These are phyloP conservation scores for Oceanites oceanicus DNA, from an alignment of 2,113 vertebrate genomes.

Conservation along the genomic window DNA sequence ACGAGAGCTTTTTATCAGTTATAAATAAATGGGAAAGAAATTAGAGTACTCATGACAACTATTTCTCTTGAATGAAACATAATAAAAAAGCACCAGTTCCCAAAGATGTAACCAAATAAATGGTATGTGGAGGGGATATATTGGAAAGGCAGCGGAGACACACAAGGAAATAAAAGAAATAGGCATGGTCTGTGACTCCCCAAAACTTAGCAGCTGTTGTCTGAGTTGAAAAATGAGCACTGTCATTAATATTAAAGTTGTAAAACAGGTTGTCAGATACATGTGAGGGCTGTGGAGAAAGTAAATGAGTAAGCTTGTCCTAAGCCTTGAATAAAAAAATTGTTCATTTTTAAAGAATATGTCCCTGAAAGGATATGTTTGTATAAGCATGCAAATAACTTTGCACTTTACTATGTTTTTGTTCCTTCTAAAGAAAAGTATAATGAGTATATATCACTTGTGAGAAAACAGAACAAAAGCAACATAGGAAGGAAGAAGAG, in stretches of 20 bases:
- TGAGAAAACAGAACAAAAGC: neutral
- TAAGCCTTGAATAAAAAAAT: neutral
- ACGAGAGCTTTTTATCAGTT: neutral
- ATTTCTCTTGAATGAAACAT: neutral
- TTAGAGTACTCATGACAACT: neutral
- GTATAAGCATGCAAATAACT: neutral
- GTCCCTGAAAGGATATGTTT: neutral
- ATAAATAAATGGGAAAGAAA: neutral
- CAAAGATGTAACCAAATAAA: neutral
- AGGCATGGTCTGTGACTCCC: neutral
- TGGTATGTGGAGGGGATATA: neutral
- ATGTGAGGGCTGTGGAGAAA: neutral
- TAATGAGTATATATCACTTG: neutral
- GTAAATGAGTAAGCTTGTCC: conserved; percentile 9
- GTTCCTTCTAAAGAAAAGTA: neutral
- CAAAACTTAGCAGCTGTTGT: neutral
- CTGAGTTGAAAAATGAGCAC: neutral
- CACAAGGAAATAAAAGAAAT: neutral
- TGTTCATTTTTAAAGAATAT: neutral
- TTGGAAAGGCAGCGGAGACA: neutral
- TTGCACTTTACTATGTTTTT: neutral
- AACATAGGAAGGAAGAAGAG: neutral
- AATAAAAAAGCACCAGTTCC: neutral
- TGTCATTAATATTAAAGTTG: neutral
- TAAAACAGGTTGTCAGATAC: neutral